Percentiles rank a stretch among this genome's conserved stretches.
phyloP scores from a whole-genome alignment of 2,888 invertebrate species.

The Gari tellinella region DNA sequence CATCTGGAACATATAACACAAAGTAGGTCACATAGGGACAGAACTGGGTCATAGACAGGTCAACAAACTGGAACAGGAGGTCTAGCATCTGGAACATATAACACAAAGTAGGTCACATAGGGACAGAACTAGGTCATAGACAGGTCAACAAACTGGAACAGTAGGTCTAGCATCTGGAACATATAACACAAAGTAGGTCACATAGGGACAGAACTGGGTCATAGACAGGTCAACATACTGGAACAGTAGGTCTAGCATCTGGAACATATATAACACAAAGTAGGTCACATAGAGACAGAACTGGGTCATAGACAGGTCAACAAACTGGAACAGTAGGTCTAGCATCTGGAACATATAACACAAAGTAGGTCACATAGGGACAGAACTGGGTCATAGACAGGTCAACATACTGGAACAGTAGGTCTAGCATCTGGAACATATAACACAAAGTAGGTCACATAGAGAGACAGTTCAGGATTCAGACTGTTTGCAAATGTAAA shows the following conservation, averaged over 20 bases:
- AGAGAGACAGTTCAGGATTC: no score
- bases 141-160: conserved; percentile 83
- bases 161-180: conserved; percentile 81
- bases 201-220: conserved; percentile 74
- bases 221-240: conserved; percentile 83
- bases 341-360: conserved; percentile 75
- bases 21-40: no score
- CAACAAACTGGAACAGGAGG: conserved; percentile 83
- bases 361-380: no score
- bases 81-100: conserved; percentile 79
- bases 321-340: conserved; percentile 82
- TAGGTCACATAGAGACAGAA: no score
- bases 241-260: conserved; percentile 83
- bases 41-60: conserved; percentile 80
- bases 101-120: no score
- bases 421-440: conserved; percentile 79
- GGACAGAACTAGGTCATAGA: conserved; percentile 79
- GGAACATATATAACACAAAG: conserved; percentile 26
- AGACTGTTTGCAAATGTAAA: no score
- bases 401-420: conserved; percentile 83
- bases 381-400: conserved; percentile 79
- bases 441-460: no score
- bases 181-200: no score
- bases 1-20: conserved; percentile 74
- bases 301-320: conserved; percentile 82